Evolutionary conservation across 53 echinoderm and acorn worm genomes (phyloP), one percentile per base, ranked within the genome.

Genomic region (Echinometra lucunter): DNA sequence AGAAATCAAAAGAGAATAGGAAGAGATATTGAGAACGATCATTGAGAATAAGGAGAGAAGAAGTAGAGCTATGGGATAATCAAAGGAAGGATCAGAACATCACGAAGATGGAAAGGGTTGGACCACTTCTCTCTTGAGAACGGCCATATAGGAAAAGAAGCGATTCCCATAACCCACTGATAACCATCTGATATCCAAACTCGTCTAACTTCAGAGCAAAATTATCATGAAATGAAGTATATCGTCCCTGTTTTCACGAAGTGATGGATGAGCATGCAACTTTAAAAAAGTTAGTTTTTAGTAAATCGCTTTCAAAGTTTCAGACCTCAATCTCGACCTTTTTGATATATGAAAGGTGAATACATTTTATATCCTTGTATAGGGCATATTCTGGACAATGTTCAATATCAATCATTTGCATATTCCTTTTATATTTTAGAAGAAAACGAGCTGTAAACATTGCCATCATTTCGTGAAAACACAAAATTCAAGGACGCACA

Each of bases 151-250:
- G 78, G 78, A 78, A 63, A 78, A 78, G 78, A 78, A 19, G 42
- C 42, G 78, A 78, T 78, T 75, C 75, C 78, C 40, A 78, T 78
- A 78, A 38, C 78, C 78, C 42, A 42, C 21, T 38, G 78, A 78
- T 78, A 78, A 38, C 78, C 78, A 78, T 78, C 78, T 40, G 19
- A 78, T 38, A 35, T 78, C 78, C 40, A 40, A 4, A 42, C 32
- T 30, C 30, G 69, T 69, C 69, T 1, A 78, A 6, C 38, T 38
- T 18, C 18, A 78, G 6, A 30, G 35, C 72, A 72, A 72, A 35
- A 35, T 35, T 28, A 34, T 23, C 32, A n/a, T n/a, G 72, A 35
- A 32, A 72, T 11, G 16, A 72, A 72, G 32, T 16, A 32, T 72
- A 16, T n/a, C n/a, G n/a, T n/a, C n/a, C n/a, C n/a, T 72, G 72